Base-by-base conservation (phyloP, 1,140 invertebrate species). In the Drosophila kanapiae region DNA sequence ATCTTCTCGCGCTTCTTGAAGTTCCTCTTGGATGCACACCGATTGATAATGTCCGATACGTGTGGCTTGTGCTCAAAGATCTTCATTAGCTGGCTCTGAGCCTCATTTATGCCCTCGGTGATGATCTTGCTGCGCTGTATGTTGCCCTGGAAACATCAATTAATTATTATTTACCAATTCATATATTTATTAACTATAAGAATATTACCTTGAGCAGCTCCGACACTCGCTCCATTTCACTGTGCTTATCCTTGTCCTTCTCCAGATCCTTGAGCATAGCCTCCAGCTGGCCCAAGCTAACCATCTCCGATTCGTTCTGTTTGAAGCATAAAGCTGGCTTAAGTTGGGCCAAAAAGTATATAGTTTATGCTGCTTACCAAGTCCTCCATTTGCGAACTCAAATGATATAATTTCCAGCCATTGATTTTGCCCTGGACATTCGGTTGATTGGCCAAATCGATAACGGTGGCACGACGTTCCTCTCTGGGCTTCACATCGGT, bases 351-450 rank as follows among this genome's bases (percentile, higher is more conserved):
- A 1, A 11, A 1, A 5, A 56, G 16, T 53, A 0, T 11, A 10
- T 23, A 40, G 14, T 16, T 42, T 7, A 16, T 9, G 33, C 14
- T n/a, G 90, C 80, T 93, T 93, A 98, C 97, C 93, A 99, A 93
- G 93, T 98, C 97, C 86, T 99, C 97, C 95, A 99, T 96, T 94
- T 99, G 98, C 31, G 97, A 95, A 14, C 95, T 96, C 54, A 99
- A 94, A 94, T 99, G 97, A 94, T 98, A 96, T 33, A 99, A 94
- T 94, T 99, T 99, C 98, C 98, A 99, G 11, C 98, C 98, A 91
- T 97, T 97, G n/a, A 97, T 95, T 93, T 97, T 98, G 79, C 98
- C 96, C 67, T 97, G 93, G 29, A 98, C 96, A 88, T 97, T 95
- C 80, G 96, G 96, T 91, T 99, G 98, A 93, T 97, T 97, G 3